phyloP scores from a whole-genome alignment of 2,113 vertebrate species.

The Psettodes erumei region DNA sequence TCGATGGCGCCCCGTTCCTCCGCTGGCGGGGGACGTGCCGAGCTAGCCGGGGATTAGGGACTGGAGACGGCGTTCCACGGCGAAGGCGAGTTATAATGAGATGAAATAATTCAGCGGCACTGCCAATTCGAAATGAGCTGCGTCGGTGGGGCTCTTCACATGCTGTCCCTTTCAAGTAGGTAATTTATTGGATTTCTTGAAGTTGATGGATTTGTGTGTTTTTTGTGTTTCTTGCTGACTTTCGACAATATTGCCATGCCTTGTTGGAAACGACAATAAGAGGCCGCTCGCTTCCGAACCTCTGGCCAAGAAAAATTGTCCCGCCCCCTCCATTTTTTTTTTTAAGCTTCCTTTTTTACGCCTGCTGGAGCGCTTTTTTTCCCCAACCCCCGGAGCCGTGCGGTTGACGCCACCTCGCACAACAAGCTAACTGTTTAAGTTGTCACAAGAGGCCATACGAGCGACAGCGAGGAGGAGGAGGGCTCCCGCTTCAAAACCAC shows the following conservation, averaged over 20 bases:
- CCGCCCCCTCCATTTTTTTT: no score
- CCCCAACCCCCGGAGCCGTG: no score
- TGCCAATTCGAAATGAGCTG: slow-evolving; percentile 53
- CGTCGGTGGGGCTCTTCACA: slow-evolving; percentile 39
- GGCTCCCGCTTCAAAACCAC: background rate
- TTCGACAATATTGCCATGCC: slow-evolving; percentile 23
- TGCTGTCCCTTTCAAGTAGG: slow-evolving; percentile 44
- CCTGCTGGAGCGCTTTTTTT: slow-evolving; percentile 24
- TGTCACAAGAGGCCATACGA: slow-evolving; percentile 7
- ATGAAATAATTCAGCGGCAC: slow-evolving; percentile 57
- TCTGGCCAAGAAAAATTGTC: background rate
- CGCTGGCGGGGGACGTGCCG: slow-evolving; percentile 62
- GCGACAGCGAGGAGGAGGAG: slow-evolving; percentile 7
- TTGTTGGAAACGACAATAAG: background rate
- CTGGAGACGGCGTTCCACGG: slow-evolving; percentile 49
- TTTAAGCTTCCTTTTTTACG: slow-evolving; percentile 9
- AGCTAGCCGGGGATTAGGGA: slow-evolving; percentile 44
- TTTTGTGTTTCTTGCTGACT: slow-evolving; percentile 1
- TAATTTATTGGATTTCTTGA: slow-evolving; percentile 47
- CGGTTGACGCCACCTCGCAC: no score
- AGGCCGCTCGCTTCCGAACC: slow-evolving; percentile 21
- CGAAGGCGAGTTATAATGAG: slow-evolving; percentile 52
- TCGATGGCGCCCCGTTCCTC: no score
- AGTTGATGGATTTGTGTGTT: slow-evolving; percentile 38
- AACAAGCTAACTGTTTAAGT: no score